Evolutionary conservation across 2,888 invertebrate genomes (phyloP).

Genomic region (Drosophila nr. medialis): DNA sequence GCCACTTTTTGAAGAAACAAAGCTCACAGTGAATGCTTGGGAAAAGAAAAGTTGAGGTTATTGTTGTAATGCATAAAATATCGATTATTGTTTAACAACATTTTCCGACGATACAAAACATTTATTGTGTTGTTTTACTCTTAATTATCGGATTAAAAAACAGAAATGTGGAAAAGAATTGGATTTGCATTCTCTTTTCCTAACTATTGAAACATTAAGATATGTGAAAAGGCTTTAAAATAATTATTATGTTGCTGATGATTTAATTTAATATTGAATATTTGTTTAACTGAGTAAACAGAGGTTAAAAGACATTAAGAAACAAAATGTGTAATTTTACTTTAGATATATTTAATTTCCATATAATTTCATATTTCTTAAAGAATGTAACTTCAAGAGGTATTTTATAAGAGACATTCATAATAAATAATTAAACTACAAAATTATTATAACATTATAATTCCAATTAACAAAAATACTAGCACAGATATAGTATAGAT

Average conservation of each 20-base stretch:
- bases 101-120: background rate
- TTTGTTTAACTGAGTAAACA: no score
- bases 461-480: background rate
- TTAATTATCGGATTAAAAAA: background rate
- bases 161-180: background rate
- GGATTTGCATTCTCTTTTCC: background rate
- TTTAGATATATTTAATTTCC: background rate
- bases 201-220: background rate
- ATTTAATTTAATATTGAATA: no score
- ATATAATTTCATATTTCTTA: background rate
- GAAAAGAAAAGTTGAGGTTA: background rate
- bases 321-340: background rate
- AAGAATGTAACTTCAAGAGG: background rate
- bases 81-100: background rate
- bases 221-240: background rate
- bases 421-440: background rate
- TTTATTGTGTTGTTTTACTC: background rate
- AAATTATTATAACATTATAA: background rate
- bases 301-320: background rate
- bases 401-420: background rate
- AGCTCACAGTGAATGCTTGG: no score
- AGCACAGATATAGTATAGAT: background rate
- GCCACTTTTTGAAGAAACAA: slow-evolving; percentile 25
- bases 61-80: background rate
- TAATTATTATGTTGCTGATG: background rate